Conservation (phyloP, 2,888 invertebrate species). For the Sinentomon sp. region DNA sequence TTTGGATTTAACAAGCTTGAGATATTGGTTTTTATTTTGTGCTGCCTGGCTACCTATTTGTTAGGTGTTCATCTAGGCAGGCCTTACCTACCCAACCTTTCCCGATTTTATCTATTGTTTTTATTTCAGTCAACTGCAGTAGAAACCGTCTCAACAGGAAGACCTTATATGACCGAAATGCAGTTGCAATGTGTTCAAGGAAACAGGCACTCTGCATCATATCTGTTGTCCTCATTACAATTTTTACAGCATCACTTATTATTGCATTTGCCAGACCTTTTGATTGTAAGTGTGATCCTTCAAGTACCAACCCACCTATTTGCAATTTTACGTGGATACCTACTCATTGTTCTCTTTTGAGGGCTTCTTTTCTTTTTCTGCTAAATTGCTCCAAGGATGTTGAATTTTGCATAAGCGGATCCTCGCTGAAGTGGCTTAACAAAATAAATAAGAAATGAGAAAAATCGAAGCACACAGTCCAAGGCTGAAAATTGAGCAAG, state of each 20-base stretch:
- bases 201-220: constrained; percentile 55
- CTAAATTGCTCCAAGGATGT: neutral
- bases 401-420: neutral
- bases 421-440: too few relatives aligned
- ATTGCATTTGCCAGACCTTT: constrained; percentile 69
- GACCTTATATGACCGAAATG: constrained; percentile 38
- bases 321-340: too few relatives aligned
- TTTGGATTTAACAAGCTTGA: too few relatives aligned
- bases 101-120: constrained; percentile 19
- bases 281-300: constrained; percentile 15
- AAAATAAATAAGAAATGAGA: too few relatives aligned
- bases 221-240: constrained; percentile 43
- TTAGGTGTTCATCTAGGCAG: too few relatives aligned
- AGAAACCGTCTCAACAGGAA: constrained; percentile 34
- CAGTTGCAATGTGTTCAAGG: constrained; percentile 64
- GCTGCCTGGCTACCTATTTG: neutral
- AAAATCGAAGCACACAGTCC: too few relatives aligned
- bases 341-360: too few relatives aligned
- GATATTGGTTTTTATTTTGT: constrained; percentile 2
- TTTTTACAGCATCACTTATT: constrained; percentile 54
- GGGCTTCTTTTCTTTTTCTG: neutral
- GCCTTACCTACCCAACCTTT: too few relatives aligned
- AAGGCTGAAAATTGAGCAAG: too few relatives aligned
- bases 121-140: constrained; percentile 22
- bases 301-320: too few relatives aligned